Base-by-base conservation (phyloP, 2,888 invertebrate species). In the Dorcus hopei region DNA sequence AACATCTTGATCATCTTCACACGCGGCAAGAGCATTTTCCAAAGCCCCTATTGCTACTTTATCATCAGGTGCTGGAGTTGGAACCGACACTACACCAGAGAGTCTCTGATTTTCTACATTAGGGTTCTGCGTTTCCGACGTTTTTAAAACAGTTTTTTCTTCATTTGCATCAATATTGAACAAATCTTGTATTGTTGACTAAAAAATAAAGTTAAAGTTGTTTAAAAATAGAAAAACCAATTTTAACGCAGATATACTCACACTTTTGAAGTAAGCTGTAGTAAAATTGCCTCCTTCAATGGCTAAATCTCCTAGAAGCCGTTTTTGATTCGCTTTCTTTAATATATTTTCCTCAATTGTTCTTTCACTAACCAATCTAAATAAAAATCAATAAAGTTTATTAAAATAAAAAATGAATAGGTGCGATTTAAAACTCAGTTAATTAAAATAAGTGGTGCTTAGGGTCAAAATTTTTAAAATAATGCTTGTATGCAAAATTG, bases 251-350 rank as follows among this genome's bases (percentile, higher is more conserved):
- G n/a, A 38, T 53, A 52, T 23, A 81, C 83, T 79, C 80, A 89
- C 89, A 77, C 87, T 88, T 75, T 95, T 93, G 81, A 99, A 95
- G 80, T 92, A 96, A 0, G 95, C 93, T 9, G 98, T 96, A 33
- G 97, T 99, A 78, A 99, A 99, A 80, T 96, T 97, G 7, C 98
- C 99, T 67, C 94, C 96, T 80, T 99, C 99, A 74, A 99, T 99
- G 49, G 99, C 97, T 74, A 98, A 85, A 80, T 97, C 95, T 52
- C 97, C 97, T 33, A 99, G 85, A 76, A 95, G 83, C 63, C 97
- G 86, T 80, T 99, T 99, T 80, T 99, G 97, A 79, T 94, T 95
- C 3, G 99, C 99, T 80, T 99, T 99, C 80, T 96, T 97, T 72
- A 99, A 80, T 71, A 99, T 99, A 80, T 99, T 99, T 80, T 99